Percentiles rank a stretch among this genome's conserved stretches.
Conservation (phyloP, 1,140 invertebrate species). For the Camponotus floridanus region DNA sequence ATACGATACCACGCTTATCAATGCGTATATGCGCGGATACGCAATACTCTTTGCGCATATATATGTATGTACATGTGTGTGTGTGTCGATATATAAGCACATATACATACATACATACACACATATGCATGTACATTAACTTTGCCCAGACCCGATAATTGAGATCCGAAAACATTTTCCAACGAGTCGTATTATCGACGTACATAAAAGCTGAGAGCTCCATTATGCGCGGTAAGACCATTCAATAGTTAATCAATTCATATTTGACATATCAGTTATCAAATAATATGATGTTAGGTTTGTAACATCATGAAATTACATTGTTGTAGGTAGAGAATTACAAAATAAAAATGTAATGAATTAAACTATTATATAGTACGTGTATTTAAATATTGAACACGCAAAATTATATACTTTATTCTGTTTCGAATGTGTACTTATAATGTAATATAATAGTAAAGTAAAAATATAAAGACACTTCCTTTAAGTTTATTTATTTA, state of each 20-base stretch:
- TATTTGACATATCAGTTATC: neutral
- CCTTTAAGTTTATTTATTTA: neutral
- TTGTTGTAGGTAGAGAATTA: neutral
- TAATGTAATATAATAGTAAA: neutral
- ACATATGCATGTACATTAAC: neutral
- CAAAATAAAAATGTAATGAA: neutral
- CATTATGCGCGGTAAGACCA: conserved; percentile 61
- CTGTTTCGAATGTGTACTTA: neutral
- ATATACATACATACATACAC: neutral
- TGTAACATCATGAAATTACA: conserved; percentile 1
- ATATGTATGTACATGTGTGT: neutral
- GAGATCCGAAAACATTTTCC: conserved; percentile 66
- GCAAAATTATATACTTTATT: neutral
- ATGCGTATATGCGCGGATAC: neutral
- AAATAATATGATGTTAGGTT: conserved; percentile 3
- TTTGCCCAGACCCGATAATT: conserved; percentile 66
- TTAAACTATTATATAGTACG: neutral
- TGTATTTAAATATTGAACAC: neutral
- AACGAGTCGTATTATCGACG: conserved; percentile 57
- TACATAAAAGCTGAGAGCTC: conserved; percentile 27
- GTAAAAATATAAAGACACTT: neutral
- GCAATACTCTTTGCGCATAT: neutral
- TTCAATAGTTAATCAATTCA: conserved; percentile 29
- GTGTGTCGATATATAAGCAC: too few species aligned
- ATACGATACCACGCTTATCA: neutral